A percentile compares a stretch with the other conserved stretches of the same genome.
phyloP scores from a whole-genome alignment of 2,113 vertebrate species.

The Corythornis madagascariensis region DNA sequence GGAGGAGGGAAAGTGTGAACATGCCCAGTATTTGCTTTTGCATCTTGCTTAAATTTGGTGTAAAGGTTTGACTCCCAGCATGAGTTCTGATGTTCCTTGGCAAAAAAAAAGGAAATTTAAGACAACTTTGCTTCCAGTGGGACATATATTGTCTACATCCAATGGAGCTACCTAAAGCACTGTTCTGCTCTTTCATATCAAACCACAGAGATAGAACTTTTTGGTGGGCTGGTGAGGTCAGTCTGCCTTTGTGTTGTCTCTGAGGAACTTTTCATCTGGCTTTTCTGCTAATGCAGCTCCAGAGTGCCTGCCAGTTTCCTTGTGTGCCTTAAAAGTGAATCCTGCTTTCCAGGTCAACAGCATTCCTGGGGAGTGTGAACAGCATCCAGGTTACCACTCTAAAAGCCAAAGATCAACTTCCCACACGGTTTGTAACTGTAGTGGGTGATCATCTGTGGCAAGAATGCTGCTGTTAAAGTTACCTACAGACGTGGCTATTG shows the following conservation, averaged over 20 bases:
- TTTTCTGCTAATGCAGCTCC: not conserved
- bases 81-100: not conserved
- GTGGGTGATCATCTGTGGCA: not conserved
- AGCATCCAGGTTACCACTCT: not conserved
- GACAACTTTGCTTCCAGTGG: not conserved
- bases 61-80: not conserved
- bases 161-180: not conserved
- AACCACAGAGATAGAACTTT: not conserved
- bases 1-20: not conserved
- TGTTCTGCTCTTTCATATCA: not conserved
- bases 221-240: not conserved
- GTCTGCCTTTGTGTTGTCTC: not conserved
- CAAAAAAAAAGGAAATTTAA: not conserved
- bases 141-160: not conserved
- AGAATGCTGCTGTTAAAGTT: not conserved
- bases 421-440: not conserved
- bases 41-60: not conserved
- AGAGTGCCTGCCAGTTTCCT: not conserved
- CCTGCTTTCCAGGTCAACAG: not conserved
- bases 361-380: not conserved
- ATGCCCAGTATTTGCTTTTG: rapidly evolving
- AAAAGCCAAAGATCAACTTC: not conserved
- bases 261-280: not conserved
- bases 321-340: not conserved
- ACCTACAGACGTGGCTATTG: not conserved